Evolutionary conservation across 2,113 vertebrate species (phyloP).

Genomic region (Clarias magur): DNA sequence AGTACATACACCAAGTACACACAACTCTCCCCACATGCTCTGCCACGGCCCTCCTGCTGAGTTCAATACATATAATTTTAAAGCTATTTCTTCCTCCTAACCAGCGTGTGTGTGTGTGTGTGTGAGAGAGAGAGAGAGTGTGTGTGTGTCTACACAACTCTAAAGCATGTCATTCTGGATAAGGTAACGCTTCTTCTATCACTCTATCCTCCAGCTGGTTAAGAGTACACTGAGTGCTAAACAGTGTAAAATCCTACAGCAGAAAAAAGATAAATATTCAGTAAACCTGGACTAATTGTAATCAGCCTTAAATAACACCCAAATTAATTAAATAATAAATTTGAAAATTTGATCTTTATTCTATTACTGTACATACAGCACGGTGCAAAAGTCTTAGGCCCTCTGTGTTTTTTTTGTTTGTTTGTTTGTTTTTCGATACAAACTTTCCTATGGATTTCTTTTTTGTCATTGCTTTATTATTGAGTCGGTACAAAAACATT

Average conservation of each 20-base stretch:
- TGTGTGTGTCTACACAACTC: not conserved
- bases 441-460: too few relatives aligned
- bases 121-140: too few relatives aligned
- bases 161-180: not conserved
- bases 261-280: constrained; percentile 63
- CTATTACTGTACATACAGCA: not conserved
- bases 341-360: not conserved
- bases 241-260: constrained; percentile 31
- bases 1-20: not conserved
- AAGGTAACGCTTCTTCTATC: not conserved
- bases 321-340: not conserved
- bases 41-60: constrained; percentile 22
- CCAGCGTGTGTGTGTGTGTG: not conserved
- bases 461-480: too few relatives aligned
- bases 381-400: too few relatives aligned
- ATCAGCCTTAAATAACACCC: not conserved
- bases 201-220: not conserved
- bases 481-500: too few relatives aligned
- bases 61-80: constrained; percentile 35
- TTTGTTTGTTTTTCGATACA: too few relatives aligned
- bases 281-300: constrained; percentile 56
- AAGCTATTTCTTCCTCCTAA: constrained; percentile 16
- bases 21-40: not conserved
- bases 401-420: too few relatives aligned
- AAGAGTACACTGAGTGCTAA: constrained; percentile 56